Conservation (phyloP, 1,140 invertebrate genomes). For the Diabrotica undecimpunctata region DNA sequence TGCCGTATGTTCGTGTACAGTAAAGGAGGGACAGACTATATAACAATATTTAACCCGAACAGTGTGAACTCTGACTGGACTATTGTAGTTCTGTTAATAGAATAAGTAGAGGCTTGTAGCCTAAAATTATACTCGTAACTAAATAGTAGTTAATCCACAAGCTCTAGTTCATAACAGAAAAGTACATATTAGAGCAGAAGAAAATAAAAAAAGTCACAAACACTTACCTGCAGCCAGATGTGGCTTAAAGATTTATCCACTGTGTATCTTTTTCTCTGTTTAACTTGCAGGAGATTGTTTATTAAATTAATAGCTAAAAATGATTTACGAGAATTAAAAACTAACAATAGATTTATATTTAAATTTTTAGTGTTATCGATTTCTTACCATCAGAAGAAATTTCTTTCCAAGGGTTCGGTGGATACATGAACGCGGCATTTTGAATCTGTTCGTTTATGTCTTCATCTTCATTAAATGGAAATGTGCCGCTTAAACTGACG, state of each 20-base stretch:
- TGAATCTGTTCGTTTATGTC: conserved; percentile 99
- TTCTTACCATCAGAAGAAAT: conserved; percentile 89
- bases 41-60: too few species aligned
- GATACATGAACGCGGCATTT: conserved; percentile 99
- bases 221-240: conserved; percentile 83
- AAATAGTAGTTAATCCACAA: too few species aligned
- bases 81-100: too few species aligned
- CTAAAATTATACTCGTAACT: too few species aligned
- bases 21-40: too few species aligned
- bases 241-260: conserved; percentile 95
- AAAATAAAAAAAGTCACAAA: too few species aligned
- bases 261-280: conserved; percentile 93
- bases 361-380: neutral
- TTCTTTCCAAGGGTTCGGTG: conserved; percentile 96
- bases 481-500: conserved; percentile 93
- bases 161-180: too few species aligned
- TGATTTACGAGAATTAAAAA: neutral
- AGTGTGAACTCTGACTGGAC: too few species aligned
- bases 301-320: conserved; percentile 87
- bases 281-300: conserved; percentile 96
- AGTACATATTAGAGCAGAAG: too few species aligned
- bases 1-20: too few species aligned
- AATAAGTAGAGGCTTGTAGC: too few species aligned
- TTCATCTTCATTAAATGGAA: conserved; percentile 99
- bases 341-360: too few species aligned